Percentiles rank a stretch among this genome's conserved stretches.
Evolutionary conservation across 2,113 vertebrate species (phyloP).

Genomic region (Myxocyprinus asiaticus): DNA sequence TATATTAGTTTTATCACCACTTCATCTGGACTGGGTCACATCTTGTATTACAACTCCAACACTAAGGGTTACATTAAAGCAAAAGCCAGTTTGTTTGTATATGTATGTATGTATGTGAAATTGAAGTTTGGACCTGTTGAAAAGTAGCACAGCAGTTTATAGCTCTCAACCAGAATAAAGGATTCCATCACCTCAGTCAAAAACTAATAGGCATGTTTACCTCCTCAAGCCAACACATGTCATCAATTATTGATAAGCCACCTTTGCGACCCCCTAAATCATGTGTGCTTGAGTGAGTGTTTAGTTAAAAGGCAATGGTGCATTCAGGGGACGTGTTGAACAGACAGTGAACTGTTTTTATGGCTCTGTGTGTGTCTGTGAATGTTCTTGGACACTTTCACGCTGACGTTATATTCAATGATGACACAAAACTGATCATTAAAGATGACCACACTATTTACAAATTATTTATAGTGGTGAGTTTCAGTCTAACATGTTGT

Average conservation of each 20-base stretch:
- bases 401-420: not conserved
- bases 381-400: not conserved
- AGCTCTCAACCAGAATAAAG: conserved; percentile 5
- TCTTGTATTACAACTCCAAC: too few relatives aligned
- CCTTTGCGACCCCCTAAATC: conserved; percentile 55
- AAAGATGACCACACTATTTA: conserved; percentile 2
- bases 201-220: conserved; percentile 53
- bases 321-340: not conserved
- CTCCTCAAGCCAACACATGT: conserved; percentile 54
- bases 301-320: conserved; percentile 7
- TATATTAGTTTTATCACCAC: too few relatives aligned
- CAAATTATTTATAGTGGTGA: conserved; percentile 28
- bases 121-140: conserved; percentile 1
- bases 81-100: not conserved
- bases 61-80: not conserved
- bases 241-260: conserved; percentile 68
- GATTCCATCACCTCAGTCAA: conserved; percentile 6
- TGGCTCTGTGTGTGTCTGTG: not conserved
- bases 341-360: conserved; percentile 4
- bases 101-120: not conserved
- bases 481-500: not conserved
- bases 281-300: conserved; percentile 51
- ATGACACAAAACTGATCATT: not conserved
- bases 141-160: conserved; percentile 21
- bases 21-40: too few relatives aligned